These are phyloP conservation scores for Sebastes trivittatus DNA, from an alignment of 2,797 vertebrate species.

Conservation along the genomic window DNA sequence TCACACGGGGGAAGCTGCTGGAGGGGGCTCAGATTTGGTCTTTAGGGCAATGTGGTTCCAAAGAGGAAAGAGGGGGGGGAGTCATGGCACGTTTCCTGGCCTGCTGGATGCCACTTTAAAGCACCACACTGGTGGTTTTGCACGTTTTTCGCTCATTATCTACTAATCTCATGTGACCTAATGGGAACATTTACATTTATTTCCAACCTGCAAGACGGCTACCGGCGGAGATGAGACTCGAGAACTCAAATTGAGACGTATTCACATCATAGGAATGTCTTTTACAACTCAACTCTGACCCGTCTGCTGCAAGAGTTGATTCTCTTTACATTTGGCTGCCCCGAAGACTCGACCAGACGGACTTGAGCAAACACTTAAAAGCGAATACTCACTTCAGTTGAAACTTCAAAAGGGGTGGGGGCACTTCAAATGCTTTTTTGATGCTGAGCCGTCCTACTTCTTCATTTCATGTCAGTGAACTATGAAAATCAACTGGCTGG, in stretches of 20 bases:
- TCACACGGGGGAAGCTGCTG: not conserved
- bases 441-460: not conserved
- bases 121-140: not conserved
- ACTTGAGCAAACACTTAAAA: not conserved
- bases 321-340: not conserved
- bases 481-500: not conserved
- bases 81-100: not conserved
- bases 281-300: not conserved
- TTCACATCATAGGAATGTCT: not conserved
- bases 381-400: not conserved
- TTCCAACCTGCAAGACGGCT: not conserved
- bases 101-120: conserved; percentile 4
- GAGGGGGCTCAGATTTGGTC: not conserved
- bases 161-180: not conserved
- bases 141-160: not conserved
- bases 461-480: not conserved
- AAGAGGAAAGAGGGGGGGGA: not conserved
- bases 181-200: not conserved
- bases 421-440: not conserved
- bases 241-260: not conserved
- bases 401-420: not conserved
- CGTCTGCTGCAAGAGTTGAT: not conserved
- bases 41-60: not conserved
- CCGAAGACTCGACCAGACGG: not conserved
- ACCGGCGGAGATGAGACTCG: not conserved